Evolutionary conservation across 1,140 invertebrate genomes (phyloP).

Genomic region (Melanaphis sacchari): DNA sequence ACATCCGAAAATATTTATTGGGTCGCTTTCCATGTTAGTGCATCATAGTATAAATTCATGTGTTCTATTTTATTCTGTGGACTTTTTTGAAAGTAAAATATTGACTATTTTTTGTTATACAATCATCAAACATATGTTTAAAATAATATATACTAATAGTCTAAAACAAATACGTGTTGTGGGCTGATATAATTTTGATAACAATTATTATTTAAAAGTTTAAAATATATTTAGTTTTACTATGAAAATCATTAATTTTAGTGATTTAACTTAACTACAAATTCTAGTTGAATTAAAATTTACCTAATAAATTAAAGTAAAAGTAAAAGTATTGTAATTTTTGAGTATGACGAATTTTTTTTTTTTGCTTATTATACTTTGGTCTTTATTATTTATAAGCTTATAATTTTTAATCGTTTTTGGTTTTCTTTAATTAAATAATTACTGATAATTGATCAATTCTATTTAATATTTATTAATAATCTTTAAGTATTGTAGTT

Average conservation of each 20-base stretch:
- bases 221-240: neutral
- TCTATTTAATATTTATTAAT: too few relatives aligned
- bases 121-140: neutral
- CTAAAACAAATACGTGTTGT: neutral
- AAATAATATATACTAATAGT: neutral
- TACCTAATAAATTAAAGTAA: neutral
- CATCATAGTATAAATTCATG: neutral
- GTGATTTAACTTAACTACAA: neutral
- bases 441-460: neutral
- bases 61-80: conserved; percentile 13
- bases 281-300: neutral
- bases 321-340: too few relatives aligned
- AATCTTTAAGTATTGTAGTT: neutral
- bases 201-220: neutral
- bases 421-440: neutral
- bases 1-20: conserved; percentile 52
- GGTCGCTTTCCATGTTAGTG: conserved; percentile 5
- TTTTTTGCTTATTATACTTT: neutral
- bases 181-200: neutral
- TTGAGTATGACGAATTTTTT: neutral
- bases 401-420: neutral
- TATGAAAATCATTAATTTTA: neutral
- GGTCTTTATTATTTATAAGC: neutral
- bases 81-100: conserved; percentile 23
- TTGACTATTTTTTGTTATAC: neutral